Evolutionary conservation across 53 echinoderm and acorn worm genomes (phyloP), one percentile per base, ranked within the genome.

Genomic region (Patiria pectinifera): DNA sequence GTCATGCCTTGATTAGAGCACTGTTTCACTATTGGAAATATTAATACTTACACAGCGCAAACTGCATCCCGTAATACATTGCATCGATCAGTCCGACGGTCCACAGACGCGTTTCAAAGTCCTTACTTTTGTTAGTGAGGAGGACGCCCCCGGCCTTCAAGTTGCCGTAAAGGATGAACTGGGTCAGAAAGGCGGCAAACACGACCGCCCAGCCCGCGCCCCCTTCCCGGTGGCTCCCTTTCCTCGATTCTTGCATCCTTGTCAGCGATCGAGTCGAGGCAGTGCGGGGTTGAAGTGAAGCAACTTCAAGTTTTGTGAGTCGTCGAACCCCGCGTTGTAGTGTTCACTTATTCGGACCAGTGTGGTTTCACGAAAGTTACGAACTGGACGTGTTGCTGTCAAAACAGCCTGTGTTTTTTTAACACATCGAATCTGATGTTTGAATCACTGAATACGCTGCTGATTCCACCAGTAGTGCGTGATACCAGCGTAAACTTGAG

Each of bases 161-260:
- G 43, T 71, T 86, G 11, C 86, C 86, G 71, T 86, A 86, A n/a
- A 74, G 74, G 13, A 86, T 86, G 72, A 86, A 86, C 86, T 86
- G 86, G 13, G 46, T 47, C 43, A 86, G 71, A 25, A 86, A 86
- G 48, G 74, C 86, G 4, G 86, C 72, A 48, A 47, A 71, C 18
- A 87, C 87, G 49, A 74, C 26, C 16, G 24, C 59, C 76, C 87
- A 75, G 13, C 75, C 87, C 59, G 48, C 19, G 11, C 75, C 87
- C 8, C 76, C 75, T 22, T 87, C 75, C 25, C 76, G 12, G 87
- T 87, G 53, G 14, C 58, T 16, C 13, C 26, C 35, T 35, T 35
- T 48, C 47, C 6, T 11, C 4, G 26, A 35, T 26, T 77, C 77
- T 21, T 10, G 9, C 77, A 77, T 77, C 43, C 35, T 35, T 35